Base-by-base conservation (phyloP, 2,797 vertebrate genomes). In the Chelon labrosus region DNA sequence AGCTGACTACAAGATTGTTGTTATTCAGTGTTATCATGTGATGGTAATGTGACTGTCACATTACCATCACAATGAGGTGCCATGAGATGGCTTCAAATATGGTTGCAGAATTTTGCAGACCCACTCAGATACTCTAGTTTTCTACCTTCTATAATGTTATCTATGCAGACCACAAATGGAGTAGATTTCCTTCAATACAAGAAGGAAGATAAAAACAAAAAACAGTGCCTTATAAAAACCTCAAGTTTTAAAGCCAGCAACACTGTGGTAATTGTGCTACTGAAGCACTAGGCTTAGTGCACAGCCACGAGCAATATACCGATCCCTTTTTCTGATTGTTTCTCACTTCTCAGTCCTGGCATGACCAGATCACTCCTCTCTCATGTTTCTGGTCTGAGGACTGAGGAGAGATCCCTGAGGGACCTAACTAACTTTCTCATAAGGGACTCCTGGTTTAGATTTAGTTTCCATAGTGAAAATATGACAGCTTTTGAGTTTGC, bases 111-210 rank as follows among this genome's bases (percentile, higher is more conserved):
- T 46, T 17, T 37, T 58, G 22, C 17, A 46, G 38, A 52, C 16
- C 35, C 35, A 20, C 31, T 52, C 19, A 3, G 13, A 5, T 16
- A 16, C 27, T 58, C 39, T 53, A 2, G 7, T 22, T 47, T 31
- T 31, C 31, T 52, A 13, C 10, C 13, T 55, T 61, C 7, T 44
- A 19, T 50, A 12, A 25, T 41, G 12, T 61, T 25, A 46, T 38
- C 50, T 55, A 73, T 79, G 65, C 49, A 73, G 50, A 42, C 5
- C 20, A 16, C 20, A 50, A 37, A n/a, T 46, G 16, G 1, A 4
- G 4, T 44, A 16, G 14, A 7, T 16, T 44, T 13, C 14, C 14
- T 6, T 44, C 41, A 44, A 7, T 35, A 35, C 31, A 44, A 6
- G 41, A 16, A 44, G 41, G 17, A 44, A 17, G 1, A 44, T 13